Conservation (phyloP, 2,113 vertebrate genomes). For the Anseranas semipalmata region DNA sequence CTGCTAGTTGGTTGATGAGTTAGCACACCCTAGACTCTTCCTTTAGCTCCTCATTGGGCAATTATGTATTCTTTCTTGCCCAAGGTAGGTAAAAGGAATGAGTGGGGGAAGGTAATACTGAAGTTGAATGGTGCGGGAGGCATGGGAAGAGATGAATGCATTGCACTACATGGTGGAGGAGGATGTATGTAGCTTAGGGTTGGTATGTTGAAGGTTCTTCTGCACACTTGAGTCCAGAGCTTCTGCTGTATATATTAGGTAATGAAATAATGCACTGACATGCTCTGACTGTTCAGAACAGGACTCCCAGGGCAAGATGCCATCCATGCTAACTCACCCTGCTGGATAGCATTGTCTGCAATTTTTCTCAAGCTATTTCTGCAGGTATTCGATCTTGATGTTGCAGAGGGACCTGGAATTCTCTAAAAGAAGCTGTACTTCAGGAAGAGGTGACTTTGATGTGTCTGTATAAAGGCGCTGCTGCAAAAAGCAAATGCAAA, state of each 20-base stretch:
- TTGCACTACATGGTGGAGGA: not conserved
- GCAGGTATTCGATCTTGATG: not conserved
- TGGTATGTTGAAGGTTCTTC: not conserved
- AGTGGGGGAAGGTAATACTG: not conserved
- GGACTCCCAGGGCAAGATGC: conserved; percentile 55
- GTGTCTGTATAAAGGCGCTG: conserved; percentile 21
- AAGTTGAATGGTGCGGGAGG: not conserved
- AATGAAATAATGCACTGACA: conserved; percentile 33
- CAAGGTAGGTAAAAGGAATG: not conserved
- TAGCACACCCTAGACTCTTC: not conserved
- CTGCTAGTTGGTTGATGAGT: conserved; percentile 17
- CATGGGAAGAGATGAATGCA: conserved; percentile 17
- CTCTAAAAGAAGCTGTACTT: conserved; percentile 27
- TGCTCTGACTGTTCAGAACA: conserved; percentile 53
- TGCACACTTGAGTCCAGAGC: not conserved
- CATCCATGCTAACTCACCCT: conserved; percentile 32
- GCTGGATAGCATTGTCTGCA: not conserved
- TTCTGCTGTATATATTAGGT: conserved; percentile 42
- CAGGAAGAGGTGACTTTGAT: conserved; percentile 44
- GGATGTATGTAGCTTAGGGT: not conserved
- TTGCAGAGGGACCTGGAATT: conserved; percentile 21
- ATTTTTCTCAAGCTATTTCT: conserved; percentile 32
- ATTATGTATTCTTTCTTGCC: conserved; percentile 21
- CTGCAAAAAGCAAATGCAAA: conserved; percentile 20
- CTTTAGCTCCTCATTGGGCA: not conserved